Percentiles rank a stretch among this genome's conserved stretches.
Evolutionary conservation across 1,140 invertebrate genomes (phyloP).

Genomic region (Lerema accius): DNA sequence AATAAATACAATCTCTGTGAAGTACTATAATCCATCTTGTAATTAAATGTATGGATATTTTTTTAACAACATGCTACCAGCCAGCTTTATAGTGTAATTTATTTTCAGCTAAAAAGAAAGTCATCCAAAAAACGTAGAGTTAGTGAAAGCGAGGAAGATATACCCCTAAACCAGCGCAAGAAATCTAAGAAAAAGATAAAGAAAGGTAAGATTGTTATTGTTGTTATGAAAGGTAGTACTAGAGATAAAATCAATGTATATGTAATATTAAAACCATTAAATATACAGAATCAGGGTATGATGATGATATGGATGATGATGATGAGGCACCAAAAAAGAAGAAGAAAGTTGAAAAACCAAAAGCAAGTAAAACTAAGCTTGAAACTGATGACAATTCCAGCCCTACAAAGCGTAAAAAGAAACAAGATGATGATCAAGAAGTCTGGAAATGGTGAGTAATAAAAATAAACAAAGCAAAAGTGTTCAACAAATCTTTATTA

Average conservation of each 20-base stretch:
- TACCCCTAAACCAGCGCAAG: conserved; percentile 80
- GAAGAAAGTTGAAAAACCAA: conserved; percentile 65
- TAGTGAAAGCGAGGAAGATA: conserved; percentile 80
- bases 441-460: conserved; percentile 96
- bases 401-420: conserved; percentile 88
- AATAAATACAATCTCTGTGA: too few relatives aligned
- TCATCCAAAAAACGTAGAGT: conserved; percentile 85
- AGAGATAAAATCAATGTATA: too few relatives aligned
- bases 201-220: conserved; percentile 86
- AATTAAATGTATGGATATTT: too few relatives aligned
- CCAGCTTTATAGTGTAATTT: background rate
- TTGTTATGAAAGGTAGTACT: too few relatives aligned
- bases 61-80: background rate
- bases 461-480: conserved; percentile 23
- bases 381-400: conserved; percentile 63
- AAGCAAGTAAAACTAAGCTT: conserved; percentile 62
- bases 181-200: conserved; percentile 87
- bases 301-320: conserved; percentile 85
- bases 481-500: too few relatives aligned
- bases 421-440: conserved; percentile 91
- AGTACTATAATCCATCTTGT: too few relatives aligned
- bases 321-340: conserved; percentile 84
- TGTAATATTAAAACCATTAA: conserved; percentile 13
- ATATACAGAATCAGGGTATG: conserved; percentile 73
- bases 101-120: conserved; percentile 83